A percentile compares a stretch with the other conserved stretches of the same genome.
Evolutionary conservation across 2,113 vertebrate species (phyloP).

Genomic region (Nothoprocta pentlandii): DNA sequence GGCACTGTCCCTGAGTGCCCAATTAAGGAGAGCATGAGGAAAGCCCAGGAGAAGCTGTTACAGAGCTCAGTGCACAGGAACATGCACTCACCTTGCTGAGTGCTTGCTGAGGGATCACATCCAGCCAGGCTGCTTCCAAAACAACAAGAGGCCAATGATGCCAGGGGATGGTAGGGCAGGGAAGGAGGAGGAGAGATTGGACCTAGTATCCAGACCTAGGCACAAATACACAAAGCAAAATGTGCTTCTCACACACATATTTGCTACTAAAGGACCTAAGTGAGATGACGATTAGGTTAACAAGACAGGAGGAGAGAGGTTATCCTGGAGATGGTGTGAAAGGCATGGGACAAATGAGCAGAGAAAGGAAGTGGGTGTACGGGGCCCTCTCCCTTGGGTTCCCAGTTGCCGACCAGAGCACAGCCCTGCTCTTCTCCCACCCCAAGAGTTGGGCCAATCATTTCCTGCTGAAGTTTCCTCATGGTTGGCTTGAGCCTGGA

Average conservation of each 20-base stretch:
- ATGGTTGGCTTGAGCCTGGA: neutral
- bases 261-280: neutral
- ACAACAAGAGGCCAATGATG: neutral
- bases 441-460: neutral
- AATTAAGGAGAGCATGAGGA: slow-evolving; percentile 67
- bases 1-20: slow-evolving; percentile 33
- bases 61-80: slow-evolving; percentile 12
- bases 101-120: neutral
- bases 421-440: neutral
- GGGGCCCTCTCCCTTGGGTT: neutral
- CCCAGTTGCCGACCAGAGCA: accelerated
- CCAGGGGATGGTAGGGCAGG: neutral
- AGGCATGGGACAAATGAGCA: neutral
- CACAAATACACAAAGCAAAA: accelerated
- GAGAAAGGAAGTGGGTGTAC: neutral
- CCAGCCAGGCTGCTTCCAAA: neutral
- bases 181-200: neutral
- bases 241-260: neutral
- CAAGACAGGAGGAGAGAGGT: neutral
- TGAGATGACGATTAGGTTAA: neutral
- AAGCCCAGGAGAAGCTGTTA: slow-evolving; percentile 55
- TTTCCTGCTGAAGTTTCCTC: neutral
- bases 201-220: neutral
- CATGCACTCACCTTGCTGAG: neutral
- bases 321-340: neutral